phyloP scores from a whole-genome alignment of 2,113 vertebrate genomes.

The Pardalotus punctatus region DNA sequence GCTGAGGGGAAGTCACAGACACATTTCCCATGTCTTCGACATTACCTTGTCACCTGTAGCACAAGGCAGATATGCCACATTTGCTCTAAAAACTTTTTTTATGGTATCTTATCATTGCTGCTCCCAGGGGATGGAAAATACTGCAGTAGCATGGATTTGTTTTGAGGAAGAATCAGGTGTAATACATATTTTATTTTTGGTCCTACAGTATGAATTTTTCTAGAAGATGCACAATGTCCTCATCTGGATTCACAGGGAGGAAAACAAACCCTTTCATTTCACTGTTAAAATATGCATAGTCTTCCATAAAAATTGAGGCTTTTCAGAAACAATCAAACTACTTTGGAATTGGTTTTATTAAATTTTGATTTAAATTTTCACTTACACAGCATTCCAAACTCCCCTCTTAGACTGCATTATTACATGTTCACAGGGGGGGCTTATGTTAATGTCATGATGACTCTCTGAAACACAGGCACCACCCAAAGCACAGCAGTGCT shows the following conservation, averaged over 20 bases:
- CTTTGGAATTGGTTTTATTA: background rate
- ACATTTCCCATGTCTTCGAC: background rate
- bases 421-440: background rate
- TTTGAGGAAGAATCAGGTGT: background rate
- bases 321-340: background rate
- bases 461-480: background rate
- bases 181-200: background rate
- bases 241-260: background rate
- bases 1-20: background rate
- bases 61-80: background rate
- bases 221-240: background rate
- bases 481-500: background rate
- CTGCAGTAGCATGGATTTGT: background rate
- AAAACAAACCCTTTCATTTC: background rate
- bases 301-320: background rate
- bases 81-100: background rate
- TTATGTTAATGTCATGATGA: background rate
- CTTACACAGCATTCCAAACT: background rate
- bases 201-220: background rate
- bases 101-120: background rate
- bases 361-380: background rate
- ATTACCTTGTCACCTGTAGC: background rate
- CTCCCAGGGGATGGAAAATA: background rate
- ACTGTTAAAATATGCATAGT: background rate
- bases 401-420: background rate